Conservation (phyloP, 2,113 vertebrate genomes). For the Phycodurus eques region DNA sequence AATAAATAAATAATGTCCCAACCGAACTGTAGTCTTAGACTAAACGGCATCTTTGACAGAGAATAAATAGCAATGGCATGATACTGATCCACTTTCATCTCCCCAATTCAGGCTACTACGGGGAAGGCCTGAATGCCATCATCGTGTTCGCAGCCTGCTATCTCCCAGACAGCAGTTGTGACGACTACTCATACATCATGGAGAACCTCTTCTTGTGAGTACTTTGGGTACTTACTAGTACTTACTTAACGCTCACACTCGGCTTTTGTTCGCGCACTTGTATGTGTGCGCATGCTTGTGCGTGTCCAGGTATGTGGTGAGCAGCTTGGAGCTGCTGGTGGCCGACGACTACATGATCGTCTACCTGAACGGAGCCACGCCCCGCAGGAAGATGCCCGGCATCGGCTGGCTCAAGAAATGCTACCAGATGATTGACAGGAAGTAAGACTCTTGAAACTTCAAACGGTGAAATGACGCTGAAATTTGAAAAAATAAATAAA, state of each 20-base stretch:
- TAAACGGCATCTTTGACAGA: no score
- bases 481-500: neutral
- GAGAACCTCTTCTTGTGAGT: slow-evolving; percentile 96
- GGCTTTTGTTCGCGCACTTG: neutral
- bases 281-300: neutral
- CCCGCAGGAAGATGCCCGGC: slow-evolving; percentile 91
- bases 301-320: slow-evolving; percentile 87
- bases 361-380: slow-evolving; percentile 93
- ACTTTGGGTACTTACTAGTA: neutral
- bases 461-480: neutral
- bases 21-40: no score
- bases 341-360: slow-evolving; percentile 98
- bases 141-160: slow-evolving; percentile 95
- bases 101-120: slow-evolving; percentile 83
- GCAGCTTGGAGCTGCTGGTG: slow-evolving; percentile 93
- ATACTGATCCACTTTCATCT: neutral
- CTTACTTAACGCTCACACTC: neutral
- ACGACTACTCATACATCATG: slow-evolving; percentile 96
- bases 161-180: slow-evolving; percentile 88
- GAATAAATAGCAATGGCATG: no score
- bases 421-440: slow-evolving; percentile 98
- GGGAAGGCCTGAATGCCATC: slow-evolving; percentile 94
- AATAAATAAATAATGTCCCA: no score
- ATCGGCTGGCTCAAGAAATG: slow-evolving; percentile 96
- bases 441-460: slow-evolving; percentile 63